These are phyloP conservation scores for Circaetus cinerascens DNA, from an alignment of 2,113 vertebrate genomes.

Conservation along the genomic window DNA sequence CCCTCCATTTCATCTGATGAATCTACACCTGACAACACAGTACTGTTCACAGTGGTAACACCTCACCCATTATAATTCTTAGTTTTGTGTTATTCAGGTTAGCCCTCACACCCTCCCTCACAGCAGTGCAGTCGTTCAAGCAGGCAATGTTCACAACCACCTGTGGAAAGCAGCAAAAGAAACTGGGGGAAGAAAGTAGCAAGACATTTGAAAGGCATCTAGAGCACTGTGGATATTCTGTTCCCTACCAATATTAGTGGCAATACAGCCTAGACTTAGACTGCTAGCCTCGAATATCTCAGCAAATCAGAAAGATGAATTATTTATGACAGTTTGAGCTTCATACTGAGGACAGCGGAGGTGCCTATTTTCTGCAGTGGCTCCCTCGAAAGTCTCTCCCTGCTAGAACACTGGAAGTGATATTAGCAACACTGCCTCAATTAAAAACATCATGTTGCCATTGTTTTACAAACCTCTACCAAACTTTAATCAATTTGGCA, in stretches of 20 bases:
- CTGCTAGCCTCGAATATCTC: not conserved
- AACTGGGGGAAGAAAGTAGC: not conserved
- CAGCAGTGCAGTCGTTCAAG: not conserved
- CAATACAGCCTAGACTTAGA: not conserved
- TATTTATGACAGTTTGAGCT: not conserved
- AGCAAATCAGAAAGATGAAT: not conserved
- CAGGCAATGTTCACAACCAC: not conserved
- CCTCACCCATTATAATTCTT: not conserved
- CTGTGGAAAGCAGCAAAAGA: not conserved
- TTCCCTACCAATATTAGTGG: not conserved
- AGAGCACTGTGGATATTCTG: not conserved
- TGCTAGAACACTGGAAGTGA: not conserved
- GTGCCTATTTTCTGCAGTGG: not conserved
- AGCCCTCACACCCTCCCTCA: not conserved
- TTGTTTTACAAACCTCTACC: not conserved
- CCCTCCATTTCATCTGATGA: rapidly evolving
- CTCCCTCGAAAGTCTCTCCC: not conserved
- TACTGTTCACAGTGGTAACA: not conserved
- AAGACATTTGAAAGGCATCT: not conserved
- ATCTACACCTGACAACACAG: not conserved
- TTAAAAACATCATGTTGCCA: not conserved
- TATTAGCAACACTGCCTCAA: not conserved
- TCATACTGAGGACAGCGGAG: not conserved
- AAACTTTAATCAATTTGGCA: not conserved
- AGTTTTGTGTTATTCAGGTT: not conserved